These are phyloP conservation scores for Melanargia galathea DNA, from an alignment of 2,888 invertebrate genomes.

Conservation along the genomic window DNA sequence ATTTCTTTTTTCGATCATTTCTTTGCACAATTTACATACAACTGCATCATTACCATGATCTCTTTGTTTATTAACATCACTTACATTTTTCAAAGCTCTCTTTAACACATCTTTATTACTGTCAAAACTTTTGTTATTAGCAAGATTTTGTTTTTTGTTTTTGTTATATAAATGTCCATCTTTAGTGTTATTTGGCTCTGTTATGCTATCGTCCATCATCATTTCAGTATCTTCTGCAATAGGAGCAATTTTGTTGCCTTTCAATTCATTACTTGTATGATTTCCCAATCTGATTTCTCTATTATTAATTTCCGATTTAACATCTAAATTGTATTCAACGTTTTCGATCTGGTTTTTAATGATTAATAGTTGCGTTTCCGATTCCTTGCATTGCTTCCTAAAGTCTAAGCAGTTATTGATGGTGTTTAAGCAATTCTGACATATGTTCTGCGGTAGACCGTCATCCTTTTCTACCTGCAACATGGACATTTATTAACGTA, in stretches of 20 bases:
- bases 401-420: slow-evolving; percentile 50
- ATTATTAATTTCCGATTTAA: neutral
- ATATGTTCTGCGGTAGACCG: slow-evolving; percentile 57
- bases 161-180: too few species aligned
- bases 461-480: slow-evolving; percentile 50
- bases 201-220: neutral
- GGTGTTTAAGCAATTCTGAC: slow-evolving; percentile 45
- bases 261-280: slow-evolving; percentile 4
- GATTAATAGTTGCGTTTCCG: slow-evolving; percentile 46
- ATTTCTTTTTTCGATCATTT: neutral
- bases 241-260: neutral
- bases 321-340: neutral
- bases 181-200: neutral
- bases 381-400: slow-evolving; percentile 49
- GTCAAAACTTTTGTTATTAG: neutral
- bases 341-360: slow-evolving; percentile 31
- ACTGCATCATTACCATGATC: neutral
- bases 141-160: too few species aligned
- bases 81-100: neutral
- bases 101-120: neutral
- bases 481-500: too few species aligned
- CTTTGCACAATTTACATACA: slow-evolving; percentile 1
- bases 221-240: neutral
- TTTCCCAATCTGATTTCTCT: neutral
- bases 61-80: neutral